phyloP scores from a whole-genome alignment of 2,797 vertebrate genomes.

The Eulemur albifrons region DNA sequence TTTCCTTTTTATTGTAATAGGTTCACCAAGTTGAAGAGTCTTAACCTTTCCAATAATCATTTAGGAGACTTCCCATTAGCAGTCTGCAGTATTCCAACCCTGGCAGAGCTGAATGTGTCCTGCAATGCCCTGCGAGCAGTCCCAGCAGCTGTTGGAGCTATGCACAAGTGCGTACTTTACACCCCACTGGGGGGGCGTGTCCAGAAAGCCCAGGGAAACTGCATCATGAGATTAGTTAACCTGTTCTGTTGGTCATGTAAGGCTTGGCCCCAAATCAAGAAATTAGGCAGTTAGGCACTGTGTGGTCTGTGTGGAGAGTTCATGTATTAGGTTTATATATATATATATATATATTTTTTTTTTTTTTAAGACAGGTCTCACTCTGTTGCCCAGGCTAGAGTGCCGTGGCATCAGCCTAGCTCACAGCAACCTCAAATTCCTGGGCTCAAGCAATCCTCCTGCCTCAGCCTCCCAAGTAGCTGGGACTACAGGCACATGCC shows the following conservation, averaged over 20 bases:
- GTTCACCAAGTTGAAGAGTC: conserved; percentile 96
- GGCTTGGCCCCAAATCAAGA: background rate
- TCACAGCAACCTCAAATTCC: too few species aligned
- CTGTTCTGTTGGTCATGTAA: background rate
- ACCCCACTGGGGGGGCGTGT: background rate
- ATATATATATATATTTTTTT: too few species aligned
- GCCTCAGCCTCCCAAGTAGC: too few species aligned
- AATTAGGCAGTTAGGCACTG: background rate
- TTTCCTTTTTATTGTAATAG: conserved; percentile 82
- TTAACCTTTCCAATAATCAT: conserved; percentile 98
- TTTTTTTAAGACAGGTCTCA: too few species aligned
- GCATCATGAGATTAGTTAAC: background rate
- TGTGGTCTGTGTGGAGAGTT: background rate
- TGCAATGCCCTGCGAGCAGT: conserved; percentile 92
- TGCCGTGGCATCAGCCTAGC: too few species aligned
- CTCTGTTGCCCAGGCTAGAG: too few species aligned
- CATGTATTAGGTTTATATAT: background rate
- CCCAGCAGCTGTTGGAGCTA: conserved; percentile 89
- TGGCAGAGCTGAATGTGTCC: conserved; percentile 96
- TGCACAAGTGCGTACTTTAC: conserved; percentile 91
- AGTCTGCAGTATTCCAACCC: conserved; percentile 92
- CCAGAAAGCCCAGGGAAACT: background rate
- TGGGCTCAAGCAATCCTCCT: too few species aligned
- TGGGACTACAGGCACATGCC: too few species aligned
- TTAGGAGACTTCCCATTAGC: conserved; percentile 92